Conservation (phyloP, 2,888 invertebrate species). For the Eremobia ochroleuca region DNA sequence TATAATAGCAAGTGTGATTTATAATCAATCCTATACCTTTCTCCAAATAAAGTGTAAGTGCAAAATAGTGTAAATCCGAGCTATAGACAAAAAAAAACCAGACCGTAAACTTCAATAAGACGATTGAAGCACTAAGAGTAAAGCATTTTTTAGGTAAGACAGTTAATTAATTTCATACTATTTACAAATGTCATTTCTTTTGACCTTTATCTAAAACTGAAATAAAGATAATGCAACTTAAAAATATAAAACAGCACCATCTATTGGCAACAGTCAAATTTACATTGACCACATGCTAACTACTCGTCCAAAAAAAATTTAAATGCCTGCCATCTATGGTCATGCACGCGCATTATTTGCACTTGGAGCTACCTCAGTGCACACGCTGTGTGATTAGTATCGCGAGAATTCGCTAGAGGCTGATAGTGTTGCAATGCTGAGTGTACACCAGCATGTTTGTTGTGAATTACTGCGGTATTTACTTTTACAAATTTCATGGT, state of each 20-base stretch:
- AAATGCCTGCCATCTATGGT: slow-evolving; percentile 88
- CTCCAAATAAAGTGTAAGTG: not conserved
- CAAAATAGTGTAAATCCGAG: not conserved
- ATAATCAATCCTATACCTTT: not conserved
- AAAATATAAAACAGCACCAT: slow-evolving; percentile 73
- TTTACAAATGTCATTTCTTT: not conserved
- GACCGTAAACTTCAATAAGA: not conserved
- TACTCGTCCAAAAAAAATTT: slow-evolving; percentile 55
- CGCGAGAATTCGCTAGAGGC: slow-evolving; percentile 70
- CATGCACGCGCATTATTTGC: slow-evolving; percentile 78
- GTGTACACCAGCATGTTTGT: slow-evolving; percentile 12
- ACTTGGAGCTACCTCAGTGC: slow-evolving; percentile 54
- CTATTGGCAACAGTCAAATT: slow-evolving; percentile 76
- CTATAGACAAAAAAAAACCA: not conserved
- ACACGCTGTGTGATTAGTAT: slow-evolving; percentile 64
- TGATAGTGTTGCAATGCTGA: slow-evolving; percentile 61
- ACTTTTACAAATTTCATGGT: slow-evolving; percentile 8
- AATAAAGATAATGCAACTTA: not conserved
- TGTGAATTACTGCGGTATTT: slow-evolving; percentile 18
- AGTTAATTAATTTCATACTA: not conserved
- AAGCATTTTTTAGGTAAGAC: not conserved
- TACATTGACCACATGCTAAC: slow-evolving; percentile 67
- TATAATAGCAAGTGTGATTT: not conserved
- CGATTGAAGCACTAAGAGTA: not conserved
- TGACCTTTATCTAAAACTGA: not conserved